A percentile compares a stretch with the other conserved stretches of the same genome.
Conservation (phyloP, 2,888 invertebrate species). For the Andricus curvator region DNA sequence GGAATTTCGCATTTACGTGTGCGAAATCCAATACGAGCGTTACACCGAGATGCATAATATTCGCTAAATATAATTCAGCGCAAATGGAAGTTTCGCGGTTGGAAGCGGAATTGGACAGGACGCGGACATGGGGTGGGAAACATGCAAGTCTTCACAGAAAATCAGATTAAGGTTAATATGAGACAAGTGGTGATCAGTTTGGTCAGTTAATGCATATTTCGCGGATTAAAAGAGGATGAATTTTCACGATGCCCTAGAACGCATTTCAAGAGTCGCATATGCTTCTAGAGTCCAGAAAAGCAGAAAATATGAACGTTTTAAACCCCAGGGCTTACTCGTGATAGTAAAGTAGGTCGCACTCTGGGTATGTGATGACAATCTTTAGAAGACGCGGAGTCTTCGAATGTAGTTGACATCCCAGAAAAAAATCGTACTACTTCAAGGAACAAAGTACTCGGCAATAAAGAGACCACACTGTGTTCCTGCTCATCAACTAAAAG, state of each 20-base stretch:
- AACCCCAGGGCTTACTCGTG: background rate
- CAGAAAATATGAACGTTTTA: conserved; percentile 30
- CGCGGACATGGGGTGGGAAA: conserved; percentile 26
- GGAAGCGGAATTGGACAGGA: conserved; percentile 19
- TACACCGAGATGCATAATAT: conserved; percentile 38
- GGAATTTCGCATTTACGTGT: background rate
- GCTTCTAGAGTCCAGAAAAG: background rate
- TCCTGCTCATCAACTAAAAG: conserved; percentile 34
- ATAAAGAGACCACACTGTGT: conserved; percentile 7
- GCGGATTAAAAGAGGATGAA: background rate
- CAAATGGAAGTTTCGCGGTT: conserved; percentile 52
- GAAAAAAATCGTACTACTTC: conserved; percentile 12
- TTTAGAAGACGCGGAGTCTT: conserved; percentile 13
- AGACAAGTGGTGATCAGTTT: background rate
- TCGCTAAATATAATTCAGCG: conserved; percentile 56
- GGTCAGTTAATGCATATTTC: background rate
- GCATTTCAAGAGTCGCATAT: background rate
- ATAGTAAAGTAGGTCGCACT: conserved; percentile 21
- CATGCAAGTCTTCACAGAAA: conserved; percentile 1
- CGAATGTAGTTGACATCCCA: conserved; percentile 21
- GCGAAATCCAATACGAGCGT: conserved; percentile 20
- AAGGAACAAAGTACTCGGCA: conserved; percentile 25
- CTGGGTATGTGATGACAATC: conserved; percentile 8
- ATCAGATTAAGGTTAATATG: conserved; percentile 16
- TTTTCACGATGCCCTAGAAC: background rate